phyloP scores from a whole-genome alignment of 2,113 vertebrate genomes.

The Fulmarus glacialis region DNA sequence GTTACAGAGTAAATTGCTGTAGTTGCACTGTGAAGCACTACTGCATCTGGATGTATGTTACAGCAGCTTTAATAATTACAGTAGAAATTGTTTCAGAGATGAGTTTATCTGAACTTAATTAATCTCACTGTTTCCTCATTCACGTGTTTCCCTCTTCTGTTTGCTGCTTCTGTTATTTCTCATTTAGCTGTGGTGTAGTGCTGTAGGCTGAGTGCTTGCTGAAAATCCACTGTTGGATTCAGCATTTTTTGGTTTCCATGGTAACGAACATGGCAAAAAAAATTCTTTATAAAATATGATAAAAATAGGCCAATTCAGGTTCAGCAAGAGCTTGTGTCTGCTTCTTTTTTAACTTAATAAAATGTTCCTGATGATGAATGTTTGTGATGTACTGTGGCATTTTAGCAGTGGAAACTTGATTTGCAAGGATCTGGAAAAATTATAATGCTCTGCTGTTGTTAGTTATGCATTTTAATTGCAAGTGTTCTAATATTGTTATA shows the following conservation, averaged over 20 bases:
- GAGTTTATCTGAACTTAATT: background rate
- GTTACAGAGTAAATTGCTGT: background rate
- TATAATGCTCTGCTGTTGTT: background rate
- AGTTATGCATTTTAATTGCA: background rate
- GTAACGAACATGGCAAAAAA: background rate
- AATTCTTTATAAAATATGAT: background rate
- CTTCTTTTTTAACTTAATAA: background rate
- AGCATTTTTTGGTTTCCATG: background rate
- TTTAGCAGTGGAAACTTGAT: background rate
- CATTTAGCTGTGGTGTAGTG: background rate
- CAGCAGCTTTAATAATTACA: background rate
- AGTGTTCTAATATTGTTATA: background rate
- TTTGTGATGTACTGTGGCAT: background rate
- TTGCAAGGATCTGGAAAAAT: background rate
- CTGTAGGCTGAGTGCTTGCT: background rate
- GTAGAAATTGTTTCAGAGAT: background rate
- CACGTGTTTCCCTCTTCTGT: background rate
- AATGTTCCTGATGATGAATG: background rate
- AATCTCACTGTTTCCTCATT: background rate
- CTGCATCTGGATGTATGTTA: background rate
- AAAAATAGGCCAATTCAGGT: background rate
- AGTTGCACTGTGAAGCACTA: background rate
- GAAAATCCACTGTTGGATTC: background rate
- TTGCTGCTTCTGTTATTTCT: background rate
- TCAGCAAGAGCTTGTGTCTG: background rate